These are phyloP conservation scores for Bombus waltoni DNA, from an alignment of 1,140 invertebrate species.

Conservation along the genomic window DNA sequence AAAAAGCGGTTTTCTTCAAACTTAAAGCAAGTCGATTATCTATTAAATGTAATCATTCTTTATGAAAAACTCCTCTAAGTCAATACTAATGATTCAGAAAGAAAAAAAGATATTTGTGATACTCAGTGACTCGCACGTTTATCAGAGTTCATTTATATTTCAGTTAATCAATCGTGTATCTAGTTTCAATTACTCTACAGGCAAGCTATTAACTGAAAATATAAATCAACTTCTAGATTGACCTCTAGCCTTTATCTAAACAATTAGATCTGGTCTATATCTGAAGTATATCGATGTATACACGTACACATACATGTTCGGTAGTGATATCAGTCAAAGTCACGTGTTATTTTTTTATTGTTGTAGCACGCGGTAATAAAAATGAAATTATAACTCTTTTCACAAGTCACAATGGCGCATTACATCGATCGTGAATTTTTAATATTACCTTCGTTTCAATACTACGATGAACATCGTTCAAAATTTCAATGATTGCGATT, in stretches of 20 bases:
- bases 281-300: slow-evolving; percentile 18
- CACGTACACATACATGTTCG: slow-evolving; percentile 1
- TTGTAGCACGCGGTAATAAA: neutral
- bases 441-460: no score
- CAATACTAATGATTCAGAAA: slow-evolving; percentile 55
- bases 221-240: slow-evolving; percentile 34
- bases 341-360: slow-evolving; percentile 20
- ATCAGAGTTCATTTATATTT: slow-evolving; percentile 53
- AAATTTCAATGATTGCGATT: neutral
- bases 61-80: slow-evolving; percentile 57
- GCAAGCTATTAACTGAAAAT: slow-evolving; percentile 52
- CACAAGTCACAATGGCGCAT: neutral
- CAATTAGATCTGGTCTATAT: slow-evolving; percentile 39
- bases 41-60: slow-evolving; percentile 37
- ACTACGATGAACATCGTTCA: neutral
- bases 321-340: slow-evolving; percentile 37
- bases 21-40: slow-evolving; percentile 27
- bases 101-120: slow-evolving; percentile 48
- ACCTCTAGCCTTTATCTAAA: slow-evolving; percentile 51
- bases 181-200: neutral
- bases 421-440: neutral
- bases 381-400: neutral
- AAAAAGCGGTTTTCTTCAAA: neutral
- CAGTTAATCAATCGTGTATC: slow-evolving; percentile 35
- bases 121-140: slow-evolving; percentile 56